A percentile compares a stretch with the other conserved stretches of the same genome.
Evolutionary conservation across 2,888 invertebrate species (phyloP).

Genomic region (Melikaiella ostensackeni): DNA sequence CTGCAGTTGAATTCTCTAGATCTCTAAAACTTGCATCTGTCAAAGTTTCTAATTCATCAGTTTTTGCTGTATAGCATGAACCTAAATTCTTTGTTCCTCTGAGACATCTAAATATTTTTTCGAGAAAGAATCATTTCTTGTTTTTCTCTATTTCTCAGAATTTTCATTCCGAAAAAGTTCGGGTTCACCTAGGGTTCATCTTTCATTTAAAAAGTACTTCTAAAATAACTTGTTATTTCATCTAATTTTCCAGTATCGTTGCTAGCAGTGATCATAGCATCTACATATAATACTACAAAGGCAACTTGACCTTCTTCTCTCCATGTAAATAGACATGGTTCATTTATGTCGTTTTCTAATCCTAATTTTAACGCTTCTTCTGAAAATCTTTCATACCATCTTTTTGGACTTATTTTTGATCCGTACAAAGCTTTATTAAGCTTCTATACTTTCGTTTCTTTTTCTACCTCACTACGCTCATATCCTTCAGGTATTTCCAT

Average conservation of each 20-base stretch:
- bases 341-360: constrained; percentile 44
- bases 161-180: not conserved
- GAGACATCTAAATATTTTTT: too few species aligned
- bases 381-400: constrained; percentile 45
- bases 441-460: constrained; percentile 47
- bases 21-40: too few species aligned
- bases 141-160: constrained; percentile 35
- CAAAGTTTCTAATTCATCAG: too few species aligned
- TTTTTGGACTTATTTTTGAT: constrained; percentile 46
- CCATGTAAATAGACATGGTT: constrained; percentile 53
- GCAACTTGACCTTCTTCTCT: constrained; percentile 35
- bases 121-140: not conserved
- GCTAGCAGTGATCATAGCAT: constrained; percentile 14
- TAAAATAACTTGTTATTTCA: not conserved
- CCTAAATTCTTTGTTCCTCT: too few species aligned
- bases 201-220: not conserved
- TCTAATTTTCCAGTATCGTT: constrained; percentile 16
- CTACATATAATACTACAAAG: not conserved
- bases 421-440: constrained; percentile 48
- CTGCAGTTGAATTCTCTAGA: too few species aligned
- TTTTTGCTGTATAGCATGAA: too few species aligned
- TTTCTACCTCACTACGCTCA: not conserved
- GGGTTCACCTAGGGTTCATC: not conserved
- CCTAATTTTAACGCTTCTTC: constrained; percentile 46
- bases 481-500: too few species aligned